A percentile compares a stretch with the other conserved stretches of the same genome.
These are phyloP conservation scores for Mythimna vitellina DNA, from an alignment of 2,888 invertebrate genomes.

Conservation along the genomic window DNA sequence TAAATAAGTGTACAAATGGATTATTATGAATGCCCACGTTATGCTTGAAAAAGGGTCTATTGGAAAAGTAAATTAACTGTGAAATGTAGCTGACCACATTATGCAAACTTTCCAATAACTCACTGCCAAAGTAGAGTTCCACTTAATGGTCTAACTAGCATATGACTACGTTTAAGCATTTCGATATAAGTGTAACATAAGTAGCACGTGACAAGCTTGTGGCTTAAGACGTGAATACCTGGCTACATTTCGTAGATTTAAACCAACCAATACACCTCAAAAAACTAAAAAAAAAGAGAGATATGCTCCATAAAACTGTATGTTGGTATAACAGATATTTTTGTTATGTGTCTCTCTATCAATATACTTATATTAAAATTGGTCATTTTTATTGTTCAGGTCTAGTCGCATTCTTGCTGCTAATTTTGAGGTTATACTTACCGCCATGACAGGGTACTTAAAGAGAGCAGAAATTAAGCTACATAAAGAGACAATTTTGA, in stretches of 20 bases:
- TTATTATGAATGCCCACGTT: constrained; percentile 12
- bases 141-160: constrained; percentile 13
- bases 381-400: not conserved
- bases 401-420: not conserved
- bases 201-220: not conserved
- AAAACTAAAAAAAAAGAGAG: too few species aligned
- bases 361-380: not conserved
- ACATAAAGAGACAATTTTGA: not conserved
- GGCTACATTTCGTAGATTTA: not conserved
- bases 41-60: not conserved
- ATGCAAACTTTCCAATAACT: constrained; percentile 14
- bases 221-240: not conserved
- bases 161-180: constrained; percentile 1
- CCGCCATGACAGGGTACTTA: not conserved
- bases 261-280: too few species aligned
- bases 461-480: not conserved
- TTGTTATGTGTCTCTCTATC: too few species aligned
- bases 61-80: not conserved
- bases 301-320: too few species aligned
- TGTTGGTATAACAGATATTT: too few species aligned
- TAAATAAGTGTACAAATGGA: constrained; percentile 37
- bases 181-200: constrained; percentile 7
- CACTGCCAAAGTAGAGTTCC: too few species aligned
- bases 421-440: not conserved
- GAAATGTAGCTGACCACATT: not conserved